Percentiles rank a stretch among this genome's conserved stretches.
phyloP scores from a whole-genome alignment of 2,888 invertebrate species.

The Latrodectus elegans region DNA sequence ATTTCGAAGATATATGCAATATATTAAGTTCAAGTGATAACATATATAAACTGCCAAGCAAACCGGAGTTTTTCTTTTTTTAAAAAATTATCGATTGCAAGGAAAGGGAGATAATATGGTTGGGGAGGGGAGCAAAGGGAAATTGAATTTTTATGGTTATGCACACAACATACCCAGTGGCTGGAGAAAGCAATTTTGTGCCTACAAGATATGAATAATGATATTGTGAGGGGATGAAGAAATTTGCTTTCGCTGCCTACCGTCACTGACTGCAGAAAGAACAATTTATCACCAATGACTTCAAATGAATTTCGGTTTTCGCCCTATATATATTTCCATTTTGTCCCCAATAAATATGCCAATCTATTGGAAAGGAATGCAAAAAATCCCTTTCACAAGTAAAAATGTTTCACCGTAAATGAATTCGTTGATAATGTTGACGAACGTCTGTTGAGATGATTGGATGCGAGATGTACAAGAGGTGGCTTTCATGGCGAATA shows the following conservation, averaged over 20 bases:
- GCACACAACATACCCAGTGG: neutral
- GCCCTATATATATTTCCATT: neutral
- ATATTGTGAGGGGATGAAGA: conserved; percentile 23
- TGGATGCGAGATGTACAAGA: no score
- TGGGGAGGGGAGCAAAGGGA: neutral
- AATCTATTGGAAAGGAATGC: no score
- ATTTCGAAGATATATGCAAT: no score
- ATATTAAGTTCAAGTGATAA: no score
- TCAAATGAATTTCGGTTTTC: neutral
- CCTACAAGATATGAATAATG: conserved; percentile 45
- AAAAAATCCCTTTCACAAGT: no score
- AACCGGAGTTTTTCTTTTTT: no score
- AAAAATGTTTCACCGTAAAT: no score
- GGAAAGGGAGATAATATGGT: neutral
- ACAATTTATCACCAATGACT: neutral
- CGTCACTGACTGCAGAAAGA: neutral
- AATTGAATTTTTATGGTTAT: conserved; percentile 1
- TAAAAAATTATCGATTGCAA: neutral
- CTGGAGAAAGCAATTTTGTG: conserved; percentile 9
- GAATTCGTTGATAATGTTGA: no score
- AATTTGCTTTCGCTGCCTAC: neutral
- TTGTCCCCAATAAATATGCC: no score
- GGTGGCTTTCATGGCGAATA: no score
- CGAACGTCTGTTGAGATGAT: no score
- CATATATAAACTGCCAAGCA: no score